Evolutionary conservation across 2,888 invertebrate species (phyloP).

Genomic region (Cosmorhoe ocellata): DNA sequence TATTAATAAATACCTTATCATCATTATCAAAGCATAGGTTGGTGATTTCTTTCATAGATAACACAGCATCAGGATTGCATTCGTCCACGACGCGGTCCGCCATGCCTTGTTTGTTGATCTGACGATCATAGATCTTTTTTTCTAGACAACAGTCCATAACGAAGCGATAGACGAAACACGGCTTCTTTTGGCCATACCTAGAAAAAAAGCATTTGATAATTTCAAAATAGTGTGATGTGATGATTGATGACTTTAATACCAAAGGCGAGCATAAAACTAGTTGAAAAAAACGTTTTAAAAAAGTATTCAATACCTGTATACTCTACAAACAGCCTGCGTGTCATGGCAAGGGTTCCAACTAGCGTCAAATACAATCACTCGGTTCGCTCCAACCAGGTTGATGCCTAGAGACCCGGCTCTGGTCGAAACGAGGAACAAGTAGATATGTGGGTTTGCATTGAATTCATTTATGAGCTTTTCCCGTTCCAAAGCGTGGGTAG

Average conservation of each 20-base stretch:
- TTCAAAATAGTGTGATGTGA: no score
- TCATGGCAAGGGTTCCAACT: conserved; percentile 99
- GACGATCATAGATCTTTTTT: conserved; percentile 98
- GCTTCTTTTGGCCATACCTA: conserved; percentile 96
- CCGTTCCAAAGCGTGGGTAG: conserved; percentile 95
- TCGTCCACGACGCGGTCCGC: conserved; percentile 99
- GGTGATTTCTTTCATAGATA: conserved; percentile 94
- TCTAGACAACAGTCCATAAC: conserved; percentile 99
- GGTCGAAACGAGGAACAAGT: conserved; percentile 97
- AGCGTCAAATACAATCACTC: conserved; percentile 98
- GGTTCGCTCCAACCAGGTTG: conserved; percentile 97
- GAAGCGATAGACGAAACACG: conserved; percentile 97
- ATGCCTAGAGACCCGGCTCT: conserved; percentile 98
- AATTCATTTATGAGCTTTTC: conserved; percentile 98
- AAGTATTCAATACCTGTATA: conserved; percentile 85
- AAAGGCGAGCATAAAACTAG: no score
- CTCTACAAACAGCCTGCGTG: conserved; percentile 98
- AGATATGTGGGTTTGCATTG: conserved; percentile 92
- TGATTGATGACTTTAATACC: no score
- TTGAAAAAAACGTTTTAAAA: no score
- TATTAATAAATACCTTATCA: conserved; percentile 71
- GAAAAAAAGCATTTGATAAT: conserved; percentile 30
- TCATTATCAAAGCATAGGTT: conserved; percentile 95
- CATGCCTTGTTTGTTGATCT: conserved; percentile 99
- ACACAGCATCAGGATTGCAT: conserved; percentile 97